phyloP scores from a whole-genome alignment of 2,797 vertebrate species.

The Rachycentron canadum region DNA sequence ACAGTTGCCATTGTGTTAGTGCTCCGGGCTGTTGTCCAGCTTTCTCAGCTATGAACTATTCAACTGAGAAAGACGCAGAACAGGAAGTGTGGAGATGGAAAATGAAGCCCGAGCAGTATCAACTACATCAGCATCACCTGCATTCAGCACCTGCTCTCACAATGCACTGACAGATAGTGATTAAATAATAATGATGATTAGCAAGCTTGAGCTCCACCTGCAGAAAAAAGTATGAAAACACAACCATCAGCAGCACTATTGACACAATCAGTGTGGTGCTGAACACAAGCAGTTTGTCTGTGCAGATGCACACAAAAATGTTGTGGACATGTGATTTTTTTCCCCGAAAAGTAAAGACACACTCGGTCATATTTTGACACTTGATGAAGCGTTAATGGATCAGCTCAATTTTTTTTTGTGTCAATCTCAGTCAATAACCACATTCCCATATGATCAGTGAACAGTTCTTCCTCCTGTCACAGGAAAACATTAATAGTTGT shows the following conservation, averaged over 20 bases:
- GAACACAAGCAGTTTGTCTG: background rate
- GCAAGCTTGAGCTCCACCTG: background rate
- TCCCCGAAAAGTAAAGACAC: background rate
- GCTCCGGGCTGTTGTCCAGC: slow-evolving; percentile 60
- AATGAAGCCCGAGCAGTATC: background rate
- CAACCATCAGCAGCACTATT: background rate
- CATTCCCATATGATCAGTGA: background rate
- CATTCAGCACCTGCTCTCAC: slow-evolving; percentile 6
- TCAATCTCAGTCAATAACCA: background rate
- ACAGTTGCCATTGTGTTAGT: slow-evolving; percentile 65
- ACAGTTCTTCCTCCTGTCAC: background rate
- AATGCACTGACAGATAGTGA: background rate
- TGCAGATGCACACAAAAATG: background rate
- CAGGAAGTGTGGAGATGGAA: slow-evolving; percentile 35
- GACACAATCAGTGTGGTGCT: background rate
- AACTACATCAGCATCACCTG: background rate
- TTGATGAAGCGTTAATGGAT: background rate
- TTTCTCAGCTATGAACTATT: slow-evolving; percentile 49
- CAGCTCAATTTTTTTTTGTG: background rate
- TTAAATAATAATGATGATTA: background rate
- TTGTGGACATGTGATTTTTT: background rate
- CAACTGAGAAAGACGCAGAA: slow-evolving; percentile 28
- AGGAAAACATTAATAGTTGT: background rate
- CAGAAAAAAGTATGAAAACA: background rate
- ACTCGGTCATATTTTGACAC: background rate